phyloP scores from a whole-genome alignment of 2,888 invertebrate genomes.

The Eupithecia subfuscata region DNA sequence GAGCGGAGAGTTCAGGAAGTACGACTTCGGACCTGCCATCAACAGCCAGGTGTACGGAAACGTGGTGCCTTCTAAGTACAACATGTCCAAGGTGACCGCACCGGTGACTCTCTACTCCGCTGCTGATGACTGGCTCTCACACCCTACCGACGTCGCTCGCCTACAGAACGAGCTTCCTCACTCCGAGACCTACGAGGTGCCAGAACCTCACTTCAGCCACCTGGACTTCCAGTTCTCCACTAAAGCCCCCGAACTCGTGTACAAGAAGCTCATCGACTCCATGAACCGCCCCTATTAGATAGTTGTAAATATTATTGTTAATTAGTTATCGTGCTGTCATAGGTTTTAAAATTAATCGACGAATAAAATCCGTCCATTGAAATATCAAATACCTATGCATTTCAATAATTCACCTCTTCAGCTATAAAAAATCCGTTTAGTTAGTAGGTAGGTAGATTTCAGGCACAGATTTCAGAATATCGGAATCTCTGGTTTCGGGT shows the following conservation, averaged over 20 bases:
- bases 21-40: constrained; percentile 67
- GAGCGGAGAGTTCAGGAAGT: constrained; percentile 67
- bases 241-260: constrained; percentile 65
- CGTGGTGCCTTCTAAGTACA: constrained; percentile 66
- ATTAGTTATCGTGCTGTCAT: constrained; percentile 48
- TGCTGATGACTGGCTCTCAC: constrained; percentile 87
- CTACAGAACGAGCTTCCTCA: constrained; percentile 83
- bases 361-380: constrained; percentile 62
- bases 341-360: constrained; percentile 55
- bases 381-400: constrained; percentile 33
- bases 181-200: constrained; percentile 82
- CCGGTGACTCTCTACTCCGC: constrained; percentile 75
- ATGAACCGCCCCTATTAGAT: constrained; percentile 54
- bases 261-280: constrained; percentile 68
- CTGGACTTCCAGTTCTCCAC: constrained; percentile 77
- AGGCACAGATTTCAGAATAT: no score
- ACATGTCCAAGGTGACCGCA: constrained; percentile 66
- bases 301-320: constrained; percentile 47
- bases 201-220: constrained; percentile 76
- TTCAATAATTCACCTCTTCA: constrained; percentile 1
- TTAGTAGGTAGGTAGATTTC: no score
- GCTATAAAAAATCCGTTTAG: no score
- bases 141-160: constrained; percentile 83
- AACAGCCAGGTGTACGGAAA: constrained; percentile 71
- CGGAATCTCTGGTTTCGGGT: no score